Evolutionary conservation across 2,113 vertebrate genomes (phyloP).

Genomic region (Heteronetta atricapilla): DNA sequence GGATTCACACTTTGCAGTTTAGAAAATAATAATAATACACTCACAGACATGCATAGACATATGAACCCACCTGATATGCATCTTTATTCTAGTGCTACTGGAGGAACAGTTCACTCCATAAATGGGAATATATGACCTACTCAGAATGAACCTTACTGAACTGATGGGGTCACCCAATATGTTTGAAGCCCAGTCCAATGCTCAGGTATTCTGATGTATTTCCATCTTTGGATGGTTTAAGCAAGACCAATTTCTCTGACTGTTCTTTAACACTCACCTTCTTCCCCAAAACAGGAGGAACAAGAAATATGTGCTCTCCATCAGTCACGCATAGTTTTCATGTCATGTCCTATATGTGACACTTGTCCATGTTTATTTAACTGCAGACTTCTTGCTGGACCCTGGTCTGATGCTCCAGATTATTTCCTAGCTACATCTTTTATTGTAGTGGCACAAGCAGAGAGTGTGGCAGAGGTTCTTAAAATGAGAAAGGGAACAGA

Average conservation of each 20-base stretch:
- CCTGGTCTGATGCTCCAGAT: not conserved
- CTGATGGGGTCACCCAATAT: not conserved
- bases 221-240: not conserved
- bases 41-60: not conserved
- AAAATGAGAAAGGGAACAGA: not conserved
- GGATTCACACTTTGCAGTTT: not conserved
- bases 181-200: not conserved
- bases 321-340: not conserved
- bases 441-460: rapidly evolving
- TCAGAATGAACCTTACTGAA: not conserved
- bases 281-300: not conserved
- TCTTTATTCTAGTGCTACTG: not conserved
- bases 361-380: not conserved
- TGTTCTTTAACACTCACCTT: not conserved
- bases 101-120: not conserved
- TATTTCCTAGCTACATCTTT: not conserved
- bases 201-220: not conserved
- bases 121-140: not conserved
- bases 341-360: not conserved
- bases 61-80: not conserved
- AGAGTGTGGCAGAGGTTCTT: not conserved
- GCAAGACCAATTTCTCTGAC: not conserved
- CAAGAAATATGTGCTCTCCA: not conserved
- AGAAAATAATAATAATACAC: not conserved
- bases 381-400: not conserved